These are phyloP conservation scores for Drosophila bifasciata DNA, from an alignment of 1,140 invertebrate species.

Conservation along the genomic window DNA sequence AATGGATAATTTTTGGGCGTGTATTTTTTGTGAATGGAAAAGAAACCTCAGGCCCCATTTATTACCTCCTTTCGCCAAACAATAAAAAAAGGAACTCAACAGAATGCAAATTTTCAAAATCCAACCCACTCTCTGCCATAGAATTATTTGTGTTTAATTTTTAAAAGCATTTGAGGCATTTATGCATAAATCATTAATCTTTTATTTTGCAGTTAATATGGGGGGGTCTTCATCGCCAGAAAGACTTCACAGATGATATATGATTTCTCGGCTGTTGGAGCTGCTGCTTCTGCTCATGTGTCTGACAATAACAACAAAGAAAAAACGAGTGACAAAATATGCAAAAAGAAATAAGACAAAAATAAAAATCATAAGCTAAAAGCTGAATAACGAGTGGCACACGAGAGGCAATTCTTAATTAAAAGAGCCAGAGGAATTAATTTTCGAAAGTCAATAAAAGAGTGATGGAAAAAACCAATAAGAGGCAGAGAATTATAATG, in stretches of 20 bases:
- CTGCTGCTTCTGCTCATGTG: slow-evolving; percentile 36
- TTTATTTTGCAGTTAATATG: slow-evolving; percentile 38
- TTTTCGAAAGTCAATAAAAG: neutral
- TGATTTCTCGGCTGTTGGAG: slow-evolving; percentile 13
- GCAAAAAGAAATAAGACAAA: slow-evolving; percentile 34
- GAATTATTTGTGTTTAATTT: slow-evolving; percentile 36
- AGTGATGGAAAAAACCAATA: neutral
- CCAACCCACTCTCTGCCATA: slow-evolving; percentile 26
- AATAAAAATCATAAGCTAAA: slow-evolving; percentile 6
- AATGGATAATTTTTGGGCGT: slow-evolving; percentile 17
- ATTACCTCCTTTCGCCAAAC: slow-evolving; percentile 42
- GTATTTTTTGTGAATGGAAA: slow-evolving; percentile 30
- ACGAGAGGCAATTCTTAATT: slow-evolving; percentile 21
- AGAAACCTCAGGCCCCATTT: slow-evolving; percentile 25
- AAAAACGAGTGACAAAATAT: slow-evolving; percentile 57
- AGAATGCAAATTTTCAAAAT: slow-evolving; percentile 23
- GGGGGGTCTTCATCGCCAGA: slow-evolving; percentile 47
- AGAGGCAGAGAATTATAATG: too few species aligned
- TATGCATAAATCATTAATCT: slow-evolving; percentile 50
- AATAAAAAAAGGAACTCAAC: slow-evolving; percentile 35
- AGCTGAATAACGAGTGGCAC: neutral
- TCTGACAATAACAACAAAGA: slow-evolving; percentile 30
- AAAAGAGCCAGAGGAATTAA: neutral
- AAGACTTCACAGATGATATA: slow-evolving; percentile 35
- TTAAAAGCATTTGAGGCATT: slow-evolving; percentile 44